Conservation (phyloP, 2,113 vertebrate species). For the Natator depressus region DNA sequence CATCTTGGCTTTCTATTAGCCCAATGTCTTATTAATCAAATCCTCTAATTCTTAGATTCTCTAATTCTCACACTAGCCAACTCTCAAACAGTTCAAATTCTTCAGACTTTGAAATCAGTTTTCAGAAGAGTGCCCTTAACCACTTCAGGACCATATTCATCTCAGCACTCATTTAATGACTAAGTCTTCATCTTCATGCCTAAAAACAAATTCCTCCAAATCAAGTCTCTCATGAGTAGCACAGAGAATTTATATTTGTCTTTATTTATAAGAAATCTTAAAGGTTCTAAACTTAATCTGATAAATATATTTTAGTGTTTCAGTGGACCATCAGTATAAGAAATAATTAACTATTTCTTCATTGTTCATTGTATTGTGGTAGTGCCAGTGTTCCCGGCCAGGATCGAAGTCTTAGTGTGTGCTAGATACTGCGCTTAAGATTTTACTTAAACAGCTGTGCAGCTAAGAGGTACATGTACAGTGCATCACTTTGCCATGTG, state of each 20-base stretch:
- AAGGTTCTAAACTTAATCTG: not conserved
- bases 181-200: not conserved
- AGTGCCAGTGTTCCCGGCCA: not conserved
- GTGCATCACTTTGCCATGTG: not conserved
- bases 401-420: not conserved
- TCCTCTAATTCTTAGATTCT: not conserved
- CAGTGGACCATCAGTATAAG: not conserved
- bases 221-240: not conserved
- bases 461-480: not conserved
- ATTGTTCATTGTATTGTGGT: not conserved
- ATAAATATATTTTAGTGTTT: not conserved
- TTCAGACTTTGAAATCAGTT: not conserved
- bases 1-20: not conserved
- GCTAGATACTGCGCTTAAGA: fast-evolving
- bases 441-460: not conserved
- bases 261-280: not conserved
- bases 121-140: conserved; percentile 1
- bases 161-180: not conserved
- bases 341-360: not conserved
- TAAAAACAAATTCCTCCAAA: not conserved
- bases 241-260: not conserved
- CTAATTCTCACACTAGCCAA: not conserved
- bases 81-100: not conserved
- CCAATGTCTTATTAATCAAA: not conserved
- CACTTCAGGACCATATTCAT: not conserved